These are phyloP conservation scores for Coturnix japonica DNA, from an alignment of 2,113 vertebrate species.

Conservation along the genomic window DNA sequence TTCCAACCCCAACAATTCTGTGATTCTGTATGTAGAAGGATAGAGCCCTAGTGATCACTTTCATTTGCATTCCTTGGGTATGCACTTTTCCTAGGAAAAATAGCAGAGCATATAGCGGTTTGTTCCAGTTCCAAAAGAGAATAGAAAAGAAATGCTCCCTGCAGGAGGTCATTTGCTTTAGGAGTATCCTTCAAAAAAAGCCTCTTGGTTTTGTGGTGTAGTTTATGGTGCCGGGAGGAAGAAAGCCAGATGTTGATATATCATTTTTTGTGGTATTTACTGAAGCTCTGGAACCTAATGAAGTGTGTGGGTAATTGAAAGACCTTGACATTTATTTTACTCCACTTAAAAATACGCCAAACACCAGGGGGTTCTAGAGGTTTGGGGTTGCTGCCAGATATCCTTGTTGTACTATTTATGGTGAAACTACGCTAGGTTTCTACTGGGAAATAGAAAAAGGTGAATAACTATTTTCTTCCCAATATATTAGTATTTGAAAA, in stretches of 20 bases:
- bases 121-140: conserved; percentile 7
- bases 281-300: conserved; percentile 44
- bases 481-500: neutral
- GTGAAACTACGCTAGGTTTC: neutral
- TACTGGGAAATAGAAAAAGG: neutral
- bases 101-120: too few species aligned
- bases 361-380: conserved; percentile 48
- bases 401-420: conserved; percentile 40
- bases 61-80: neutral
- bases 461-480: accelerated
- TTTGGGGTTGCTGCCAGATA: conserved; percentile 52
- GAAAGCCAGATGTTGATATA: conserved; percentile 35
- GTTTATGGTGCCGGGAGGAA: neutral
- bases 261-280: conserved; percentile 61
- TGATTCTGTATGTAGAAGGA: neutral
- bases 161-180: conserved; percentile 25
- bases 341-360: conserved; percentile 42
- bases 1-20: too few species aligned
- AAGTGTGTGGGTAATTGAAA: conserved; percentile 49
- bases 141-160: neutral
- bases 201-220: conserved; percentile 45
- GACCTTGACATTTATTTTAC: conserved; percentile 56
- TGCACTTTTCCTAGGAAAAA: neutral
- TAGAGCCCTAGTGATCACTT: neutral
- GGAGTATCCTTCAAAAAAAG: neutral